These are phyloP conservation scores for Sebastes fasciatus DNA, from an alignment of 2,113 vertebrate genomes.

Conservation along the genomic window DNA sequence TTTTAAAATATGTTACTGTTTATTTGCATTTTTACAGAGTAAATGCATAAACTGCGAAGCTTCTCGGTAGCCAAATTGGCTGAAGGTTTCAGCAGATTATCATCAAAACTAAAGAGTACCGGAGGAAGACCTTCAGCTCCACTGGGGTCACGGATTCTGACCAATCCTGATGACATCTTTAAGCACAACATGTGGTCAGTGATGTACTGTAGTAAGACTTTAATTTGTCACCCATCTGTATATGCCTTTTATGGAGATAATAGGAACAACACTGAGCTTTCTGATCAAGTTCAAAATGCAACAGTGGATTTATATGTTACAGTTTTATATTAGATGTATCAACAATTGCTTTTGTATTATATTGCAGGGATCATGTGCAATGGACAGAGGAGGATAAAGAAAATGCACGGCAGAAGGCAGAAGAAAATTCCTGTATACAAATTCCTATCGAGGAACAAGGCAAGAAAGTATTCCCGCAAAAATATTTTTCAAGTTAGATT, in stretches of 20 bases:
- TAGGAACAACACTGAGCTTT: not conserved
- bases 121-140: slow-evolving; percentile 84
- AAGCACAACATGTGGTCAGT: slow-evolving; percentile 95
- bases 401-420: slow-evolving; percentile 83
- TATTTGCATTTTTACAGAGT: slow-evolving; percentile 45
- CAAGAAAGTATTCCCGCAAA: slow-evolving; percentile 50
- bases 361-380: slow-evolving; percentile 92
- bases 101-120: slow-evolving; percentile 79
- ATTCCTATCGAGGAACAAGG: slow-evolving; percentile 88
- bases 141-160: slow-evolving; percentile 91
- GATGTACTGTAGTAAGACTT: not conserved
- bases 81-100: slow-evolving; percentile 71
- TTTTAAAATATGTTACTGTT: slow-evolving; percentile 13
- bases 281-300: not conserved
- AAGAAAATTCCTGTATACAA: slow-evolving; percentile 87
- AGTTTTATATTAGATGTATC: not conserved
- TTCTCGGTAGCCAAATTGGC: slow-evolving; percentile 75
- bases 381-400: slow-evolving; percentile 91
- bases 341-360: slow-evolving; percentile 14
- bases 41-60: slow-evolving; percentile 82
- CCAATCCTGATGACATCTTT: slow-evolving; percentile 87
- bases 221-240: not conserved
- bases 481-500: slow-evolving; percentile 1
- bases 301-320: not conserved
- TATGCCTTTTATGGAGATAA: not conserved